Conservation (phyloP, 2,888 invertebrate genomes). For the Pseudeuparius sepicola region DNA sequence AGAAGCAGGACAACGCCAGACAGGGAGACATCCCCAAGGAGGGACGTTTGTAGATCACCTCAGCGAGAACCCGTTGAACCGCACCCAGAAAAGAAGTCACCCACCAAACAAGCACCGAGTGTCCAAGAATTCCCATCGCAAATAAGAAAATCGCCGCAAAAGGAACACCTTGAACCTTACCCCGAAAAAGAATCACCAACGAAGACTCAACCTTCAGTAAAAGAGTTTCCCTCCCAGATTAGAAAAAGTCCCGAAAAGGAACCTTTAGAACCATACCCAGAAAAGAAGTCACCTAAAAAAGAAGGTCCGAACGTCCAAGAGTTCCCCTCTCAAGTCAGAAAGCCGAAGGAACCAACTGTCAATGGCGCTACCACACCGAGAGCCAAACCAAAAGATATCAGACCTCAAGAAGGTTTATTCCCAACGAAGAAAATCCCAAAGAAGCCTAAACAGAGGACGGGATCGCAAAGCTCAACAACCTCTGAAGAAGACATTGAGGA, state of each 20-base stretch:
- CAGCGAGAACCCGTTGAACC: slow-evolving; percentile 19
- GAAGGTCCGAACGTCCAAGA: slow-evolving; percentile 19
- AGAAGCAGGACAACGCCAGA: slow-evolving; percentile 18
- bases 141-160: slow-evolving; percentile 22
- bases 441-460: slow-evolving; percentile 10
- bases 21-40: slow-evolving; percentile 19
- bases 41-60: slow-evolving; percentile 22
- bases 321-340: slow-evolving; percentile 24
- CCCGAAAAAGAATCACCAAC: slow-evolving; percentile 13
- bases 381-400: slow-evolving; percentile 14
- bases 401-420: slow-evolving; percentile 16
- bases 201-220: slow-evolving; percentile 14
- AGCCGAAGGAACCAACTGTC: slow-evolving; percentile 23
- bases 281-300: slow-evolving; percentile 18
- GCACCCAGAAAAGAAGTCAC: slow-evolving; percentile 13
- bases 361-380: slow-evolving; percentile 16
- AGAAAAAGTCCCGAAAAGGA: slow-evolving; percentile 26
- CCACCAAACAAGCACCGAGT: slow-evolving; percentile 17
- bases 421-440: slow-evolving; percentile 20
- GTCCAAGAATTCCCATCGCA: slow-evolving; percentile 24
- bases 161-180: slow-evolving; percentile 20
- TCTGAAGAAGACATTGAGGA: slow-evolving; percentile 1
- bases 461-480: slow-evolving; percentile 19
- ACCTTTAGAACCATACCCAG: slow-evolving; percentile 21
- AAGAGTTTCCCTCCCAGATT: slow-evolving; percentile 26